phyloP scores from a whole-genome alignment of 2,113 vertebrate species.

The Choloepus hoffmanni region DNA sequence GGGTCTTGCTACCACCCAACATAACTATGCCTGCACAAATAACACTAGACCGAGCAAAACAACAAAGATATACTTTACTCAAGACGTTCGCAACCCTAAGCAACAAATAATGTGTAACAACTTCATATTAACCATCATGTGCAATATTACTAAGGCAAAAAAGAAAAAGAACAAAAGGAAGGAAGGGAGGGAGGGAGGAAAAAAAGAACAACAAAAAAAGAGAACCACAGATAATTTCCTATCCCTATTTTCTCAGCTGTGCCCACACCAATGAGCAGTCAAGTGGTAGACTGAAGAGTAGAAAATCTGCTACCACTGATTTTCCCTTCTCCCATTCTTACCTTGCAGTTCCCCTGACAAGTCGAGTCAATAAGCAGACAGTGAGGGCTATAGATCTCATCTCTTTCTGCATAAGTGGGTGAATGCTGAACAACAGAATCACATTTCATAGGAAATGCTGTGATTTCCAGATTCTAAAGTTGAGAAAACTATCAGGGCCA shows the following conservation, averaged over 20 bases:
- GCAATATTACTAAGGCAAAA: not conserved
- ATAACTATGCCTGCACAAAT: no score
- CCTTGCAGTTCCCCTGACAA: not conserved
- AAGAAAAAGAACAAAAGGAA: not conserved
- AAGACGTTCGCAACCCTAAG: not conserved
- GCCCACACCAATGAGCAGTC: not conserved
- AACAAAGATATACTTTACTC: not conserved
- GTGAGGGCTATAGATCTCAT: not conserved
- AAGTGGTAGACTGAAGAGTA: not conserved
- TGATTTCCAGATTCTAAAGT: not conserved
- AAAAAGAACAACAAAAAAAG: not conserved
- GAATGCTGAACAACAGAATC: not conserved
- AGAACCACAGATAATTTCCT: not conserved
- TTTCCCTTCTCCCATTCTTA: not conserved
- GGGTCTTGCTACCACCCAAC: not conserved
- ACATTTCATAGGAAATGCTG: not conserved
- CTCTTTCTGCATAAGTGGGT: not conserved
- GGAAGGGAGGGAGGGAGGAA: no score
- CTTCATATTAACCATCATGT: not conserved
- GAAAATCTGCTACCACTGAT: not conserved
- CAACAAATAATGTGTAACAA: not conserved
- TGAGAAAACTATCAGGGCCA: not conserved
- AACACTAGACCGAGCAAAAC: not conserved
- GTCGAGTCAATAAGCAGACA: not conserved
- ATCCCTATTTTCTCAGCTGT: not conserved